phyloP scores from a whole-genome alignment of 2,797 vertebrate genomes.

The Tauraco hartlaubi region DNA sequence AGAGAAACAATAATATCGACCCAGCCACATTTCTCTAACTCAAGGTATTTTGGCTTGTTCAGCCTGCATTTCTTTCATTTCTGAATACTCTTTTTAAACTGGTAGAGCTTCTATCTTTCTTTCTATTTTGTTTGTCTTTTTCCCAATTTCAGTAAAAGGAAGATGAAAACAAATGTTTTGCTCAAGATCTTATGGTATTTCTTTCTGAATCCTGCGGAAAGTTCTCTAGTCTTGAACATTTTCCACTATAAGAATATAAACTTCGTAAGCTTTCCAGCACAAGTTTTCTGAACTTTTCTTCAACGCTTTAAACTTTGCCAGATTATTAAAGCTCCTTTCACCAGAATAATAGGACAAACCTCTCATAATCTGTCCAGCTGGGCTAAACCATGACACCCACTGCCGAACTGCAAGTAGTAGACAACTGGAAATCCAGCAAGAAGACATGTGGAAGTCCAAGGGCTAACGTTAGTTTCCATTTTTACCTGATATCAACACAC shows the following conservation, averaged over 20 bases:
- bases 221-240: neutral
- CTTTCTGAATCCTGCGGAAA: neutral
- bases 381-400: too few species aligned
- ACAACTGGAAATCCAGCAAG: neutral
- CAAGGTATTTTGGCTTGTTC: neutral
- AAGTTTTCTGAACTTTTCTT: neutral
- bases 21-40: neutral
- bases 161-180: neutral
- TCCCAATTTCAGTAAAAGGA: neutral
- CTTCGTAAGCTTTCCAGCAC: neutral
- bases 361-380: neutral
- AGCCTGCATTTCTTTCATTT: neutral
- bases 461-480: neutral
- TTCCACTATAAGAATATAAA: neutral
- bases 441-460: neutral
- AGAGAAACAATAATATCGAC: neutral
- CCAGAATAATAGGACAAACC: neutral
- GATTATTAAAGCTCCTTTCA: neutral
- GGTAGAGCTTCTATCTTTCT: neutral
- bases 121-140: neutral
- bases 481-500: neutral
- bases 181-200: neutral
- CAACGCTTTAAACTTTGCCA: neutral
- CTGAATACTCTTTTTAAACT: neutral
- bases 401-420: neutral